Evolutionary conservation across 2,888 invertebrate species (phyloP), one percentile per base, ranked within the genome.

Genomic region (Perdita meconis): DNA sequence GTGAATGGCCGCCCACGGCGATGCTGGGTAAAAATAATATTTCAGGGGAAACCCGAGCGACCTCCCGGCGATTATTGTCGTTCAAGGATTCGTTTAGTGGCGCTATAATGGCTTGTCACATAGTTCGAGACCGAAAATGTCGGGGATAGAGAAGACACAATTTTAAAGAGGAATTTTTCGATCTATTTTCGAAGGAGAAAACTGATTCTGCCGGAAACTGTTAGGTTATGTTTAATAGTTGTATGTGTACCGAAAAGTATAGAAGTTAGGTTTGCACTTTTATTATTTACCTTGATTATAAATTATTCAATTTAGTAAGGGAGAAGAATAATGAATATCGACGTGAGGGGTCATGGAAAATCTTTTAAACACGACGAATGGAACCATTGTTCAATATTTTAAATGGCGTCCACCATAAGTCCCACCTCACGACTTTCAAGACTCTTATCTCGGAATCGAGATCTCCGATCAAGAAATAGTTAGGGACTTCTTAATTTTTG

Each of bases 1-100:
- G 44, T 12, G 40, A 44, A 77, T 55, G 60, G 47, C 64, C 72
- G 59, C 63, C 78, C 63, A 56, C 50, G 34, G 77, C 66, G 60
- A 75, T n/a, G 42, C 59, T 22, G 22, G 57, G 34, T 30, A 36
- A 64, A 63, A 72, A 72, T 64, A 47, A 78, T 65, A 66, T 77
- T 64, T 59, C 77, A 57, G n/a, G 40, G 13, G 2, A 57, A 42
- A 51, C 42, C 36, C 24, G n/a, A 24, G 30, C 60, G 50, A 38
- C 38, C 38, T 40, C 64, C 51, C 42, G 24, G 34, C 68, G 19
- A 42, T 76, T 67, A 76, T 67, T 51, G 68, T 57, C 50, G 67
- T 36, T 10, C 78, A 44, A 57, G 65, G 76, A 75, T 66, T 65
- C 74, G 75, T 44, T 75, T 42, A 36, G 44, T 19, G 60, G 26